These are phyloP conservation scores for Germaria angustata DNA, from an alignment of 2,888 invertebrate genomes.

Conservation along the genomic window DNA sequence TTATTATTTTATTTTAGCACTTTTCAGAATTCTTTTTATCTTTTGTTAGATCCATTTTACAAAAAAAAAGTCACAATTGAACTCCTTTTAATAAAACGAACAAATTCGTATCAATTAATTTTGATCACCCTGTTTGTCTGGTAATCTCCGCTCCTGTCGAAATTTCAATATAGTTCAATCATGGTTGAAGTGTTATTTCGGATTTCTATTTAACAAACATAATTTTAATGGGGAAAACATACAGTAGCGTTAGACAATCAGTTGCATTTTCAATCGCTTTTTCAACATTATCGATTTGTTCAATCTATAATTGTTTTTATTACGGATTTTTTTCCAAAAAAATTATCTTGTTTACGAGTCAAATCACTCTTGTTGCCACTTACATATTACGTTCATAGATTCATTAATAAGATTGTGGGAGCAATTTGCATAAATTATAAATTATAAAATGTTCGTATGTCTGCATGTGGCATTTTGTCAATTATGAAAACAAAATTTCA, in stretches of 20 bases:
- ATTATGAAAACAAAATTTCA: background rate
- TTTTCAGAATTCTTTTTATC: no score
- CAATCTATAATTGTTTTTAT: conserved; percentile 38
- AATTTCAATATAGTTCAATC: background rate
- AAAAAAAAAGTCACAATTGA: no score
- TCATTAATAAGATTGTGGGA: conserved; percentile 36
- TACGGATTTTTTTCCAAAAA: background rate
- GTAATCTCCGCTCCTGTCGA: background rate
- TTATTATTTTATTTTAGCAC: no score
- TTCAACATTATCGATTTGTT: background rate
- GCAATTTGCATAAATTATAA: conserved; percentile 58
- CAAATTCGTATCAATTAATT: background rate
- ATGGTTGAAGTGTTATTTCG: background rate
- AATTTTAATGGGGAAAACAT: background rate
- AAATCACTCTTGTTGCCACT: background rate
- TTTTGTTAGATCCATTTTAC: no score
- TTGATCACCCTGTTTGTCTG: background rate
- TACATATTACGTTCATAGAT: conserved; percentile 6
- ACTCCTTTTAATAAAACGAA: background rate
- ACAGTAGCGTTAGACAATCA: background rate
- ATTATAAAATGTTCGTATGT: conserved; percentile 20
- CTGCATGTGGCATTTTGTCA: background rate
- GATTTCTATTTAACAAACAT: background rate
- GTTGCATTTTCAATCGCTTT: background rate
- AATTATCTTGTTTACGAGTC: background rate